Evolutionary conservation across 2,888 invertebrate genomes (phyloP), one percentile per base, ranked within the genome.

Genomic region (Campoplex nolae): DNA sequence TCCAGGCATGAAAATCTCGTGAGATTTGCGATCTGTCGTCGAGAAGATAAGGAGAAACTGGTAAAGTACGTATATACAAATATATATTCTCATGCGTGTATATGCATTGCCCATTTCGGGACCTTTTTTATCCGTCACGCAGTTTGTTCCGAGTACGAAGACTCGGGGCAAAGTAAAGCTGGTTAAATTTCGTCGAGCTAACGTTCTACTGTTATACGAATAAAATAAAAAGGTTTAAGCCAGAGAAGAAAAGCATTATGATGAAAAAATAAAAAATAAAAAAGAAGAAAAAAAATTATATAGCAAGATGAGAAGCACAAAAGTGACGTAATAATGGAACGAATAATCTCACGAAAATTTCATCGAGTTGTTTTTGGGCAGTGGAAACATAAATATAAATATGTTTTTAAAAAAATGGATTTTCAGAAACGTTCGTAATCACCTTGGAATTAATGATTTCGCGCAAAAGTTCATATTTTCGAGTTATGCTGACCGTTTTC

Each of bases 41-140:
- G 35, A 74, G 7, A 62, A 78, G 54, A 84, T 79, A 84, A 75
- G 74, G 48, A 51, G 13, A 67, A 28, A 65, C 11, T 28, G 56
- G 42, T 16, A 38, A 71, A 13, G 18, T 23, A 51, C 28, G 35
- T 62, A 73, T 35, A 62, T 35, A 32, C 74, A 38, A 65, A 82
- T 58, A 58, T 76, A 32, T 76, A 62, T 32, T 32, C 6, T 13
- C 62, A 32, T 58, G 4, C 45, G 16, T 62, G 11, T 48, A 62
- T 32, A 76, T 48, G 62, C 32, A 62, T n/a, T 45, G 16, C 56
- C 32, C 75, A 56, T 75, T 80, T 70, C 23, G 75, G 38, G 16
- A 75, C 35, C 28, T n/a, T 51, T 75, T 80, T 80, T 75, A 80
- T 80, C 75, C 75, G 38, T 70, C 79, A 58, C 23, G 68, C 84